These are phyloP conservation scores for Cephus runcator DNA, from an alignment of 2,888 invertebrate genomes.

Conservation along the genomic window DNA sequence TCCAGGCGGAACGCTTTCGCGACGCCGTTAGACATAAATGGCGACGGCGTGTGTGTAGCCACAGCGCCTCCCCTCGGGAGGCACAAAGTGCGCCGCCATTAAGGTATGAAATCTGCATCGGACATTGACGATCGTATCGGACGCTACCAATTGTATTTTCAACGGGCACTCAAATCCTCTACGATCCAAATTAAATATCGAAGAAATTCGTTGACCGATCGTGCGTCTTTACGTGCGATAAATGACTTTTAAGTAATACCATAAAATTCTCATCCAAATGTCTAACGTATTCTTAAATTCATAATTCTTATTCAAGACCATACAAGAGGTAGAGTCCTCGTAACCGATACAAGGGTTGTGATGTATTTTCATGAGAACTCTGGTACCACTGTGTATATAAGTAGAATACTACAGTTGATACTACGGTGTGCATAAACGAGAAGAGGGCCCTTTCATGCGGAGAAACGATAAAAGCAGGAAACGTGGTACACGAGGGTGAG, in stretches of 20 bases:
- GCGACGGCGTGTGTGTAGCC: neutral
- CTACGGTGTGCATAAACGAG: neutral
- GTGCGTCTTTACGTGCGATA: neutral
- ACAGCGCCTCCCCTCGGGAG: neutral
- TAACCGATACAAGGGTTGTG: neutral
- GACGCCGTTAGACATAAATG: neutral
- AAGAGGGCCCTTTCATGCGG: neutral
- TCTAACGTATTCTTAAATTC: neutral
- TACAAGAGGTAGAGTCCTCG: neutral
- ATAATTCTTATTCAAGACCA: neutral
- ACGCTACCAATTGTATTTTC: neutral
- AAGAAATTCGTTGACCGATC: neutral
- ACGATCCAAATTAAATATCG: neutral
- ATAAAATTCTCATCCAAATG: neutral
- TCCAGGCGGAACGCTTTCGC: neutral
- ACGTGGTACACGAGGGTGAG: constrained; percentile 19
- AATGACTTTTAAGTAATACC: neutral
- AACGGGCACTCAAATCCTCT: neutral
- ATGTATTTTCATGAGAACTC: neutral
- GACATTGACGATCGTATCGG: neutral
- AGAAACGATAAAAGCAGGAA: constrained; percentile 9
- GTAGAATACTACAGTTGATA: neutral
- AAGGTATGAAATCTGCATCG: neutral
- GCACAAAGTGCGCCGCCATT: neutral
- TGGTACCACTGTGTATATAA: neutral